Evolutionary conservation across 2,888 invertebrate genomes (phyloP).

Genomic region (Penaeus monodon): DNA sequence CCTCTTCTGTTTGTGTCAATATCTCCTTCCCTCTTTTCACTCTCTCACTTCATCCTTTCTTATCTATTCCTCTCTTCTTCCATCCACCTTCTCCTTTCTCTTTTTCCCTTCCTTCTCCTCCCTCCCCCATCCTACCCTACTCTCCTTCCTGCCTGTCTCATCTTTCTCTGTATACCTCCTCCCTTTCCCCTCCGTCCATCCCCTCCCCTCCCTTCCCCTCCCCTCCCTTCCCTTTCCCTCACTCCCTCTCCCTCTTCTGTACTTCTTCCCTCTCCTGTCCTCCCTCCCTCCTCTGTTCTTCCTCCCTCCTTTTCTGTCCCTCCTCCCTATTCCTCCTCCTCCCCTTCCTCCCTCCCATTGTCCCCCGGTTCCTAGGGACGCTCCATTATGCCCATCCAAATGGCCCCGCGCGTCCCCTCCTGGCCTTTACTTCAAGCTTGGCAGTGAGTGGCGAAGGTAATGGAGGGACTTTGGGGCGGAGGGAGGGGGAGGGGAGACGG

Average conservation of each 20-base stretch:
- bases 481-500: no score
- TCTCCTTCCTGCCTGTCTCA: background rate
- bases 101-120: background rate
- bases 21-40: background rate
- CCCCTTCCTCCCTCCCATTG: no score
- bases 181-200: background rate
- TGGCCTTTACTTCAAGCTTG: no score
- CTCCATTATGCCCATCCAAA: no score
- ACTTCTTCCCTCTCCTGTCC: background rate
- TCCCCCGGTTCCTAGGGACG: no score
- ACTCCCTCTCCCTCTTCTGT: background rate
- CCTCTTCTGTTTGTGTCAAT: background rate
- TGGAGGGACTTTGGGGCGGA: no score
- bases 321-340: no score
- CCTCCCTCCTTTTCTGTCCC: background rate
- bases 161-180: background rate
- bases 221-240: background rate
- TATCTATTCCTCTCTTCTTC: no score
- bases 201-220: background rate
- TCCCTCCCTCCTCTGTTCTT: background rate
- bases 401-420: no score
- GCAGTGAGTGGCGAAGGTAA: no score
- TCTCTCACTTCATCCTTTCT: background rate
- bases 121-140: background rate
- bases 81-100: background rate